Percentiles rank a stretch among this genome's conserved stretches.
These are phyloP conservation scores for Stegodyphus dumicola DNA, from an alignment of 1,140 invertebrate species.

Conservation along the genomic window DNA sequence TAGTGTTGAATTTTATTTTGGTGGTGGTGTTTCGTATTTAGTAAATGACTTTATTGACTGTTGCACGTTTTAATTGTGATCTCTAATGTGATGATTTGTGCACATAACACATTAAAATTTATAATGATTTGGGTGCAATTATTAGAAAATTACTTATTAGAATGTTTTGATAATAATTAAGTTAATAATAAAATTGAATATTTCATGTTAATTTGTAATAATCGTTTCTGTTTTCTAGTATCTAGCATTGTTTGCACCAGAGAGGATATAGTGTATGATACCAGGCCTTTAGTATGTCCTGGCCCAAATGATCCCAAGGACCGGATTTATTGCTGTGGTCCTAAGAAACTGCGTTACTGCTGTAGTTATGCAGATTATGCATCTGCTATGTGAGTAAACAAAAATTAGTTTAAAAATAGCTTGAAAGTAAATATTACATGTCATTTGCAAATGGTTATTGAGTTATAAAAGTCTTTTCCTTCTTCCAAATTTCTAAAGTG, in stretches of 20 bases:
- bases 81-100: no score
- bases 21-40: no score
- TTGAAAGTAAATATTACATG: neutral
- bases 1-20: no score
- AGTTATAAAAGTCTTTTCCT: neutral
- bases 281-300: constrained; percentile 45
- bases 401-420: neutral
- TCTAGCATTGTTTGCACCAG: constrained; percentile 50
- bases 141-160: no score
- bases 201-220: neutral
- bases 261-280: constrained; percentile 39
- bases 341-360: constrained; percentile 41
- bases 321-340: constrained; percentile 52
- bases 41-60: no score
- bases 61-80: no score
- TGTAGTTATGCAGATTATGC: constrained; percentile 53
- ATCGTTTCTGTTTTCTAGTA: constrained; percentile 8
- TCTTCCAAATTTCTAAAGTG: no score
- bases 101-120: no score
- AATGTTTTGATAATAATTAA: no score
- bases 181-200: neutral
- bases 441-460: neutral
- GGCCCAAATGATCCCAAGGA: constrained; percentile 53
- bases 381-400: constrained; percentile 38
- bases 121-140: no score